Evolutionary conservation across 2,888 invertebrate genomes (phyloP).

Genomic region (Melanargia galathea): DNA sequence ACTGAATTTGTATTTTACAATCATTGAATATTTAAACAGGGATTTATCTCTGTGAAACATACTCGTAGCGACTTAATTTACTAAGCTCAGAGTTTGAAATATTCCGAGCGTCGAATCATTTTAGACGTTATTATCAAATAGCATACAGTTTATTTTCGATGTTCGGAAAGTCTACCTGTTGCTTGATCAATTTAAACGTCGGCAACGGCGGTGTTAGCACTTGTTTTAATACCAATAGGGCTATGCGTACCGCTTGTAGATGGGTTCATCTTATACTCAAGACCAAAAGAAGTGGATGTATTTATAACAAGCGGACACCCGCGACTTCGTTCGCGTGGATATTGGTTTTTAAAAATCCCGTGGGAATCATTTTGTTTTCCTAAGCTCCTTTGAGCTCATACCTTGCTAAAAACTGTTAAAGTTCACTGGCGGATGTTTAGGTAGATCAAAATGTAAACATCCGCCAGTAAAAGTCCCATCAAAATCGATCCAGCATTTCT

Average conservation of each 20-base stretch:
- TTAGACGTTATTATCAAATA: background rate
- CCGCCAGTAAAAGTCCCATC: too few species aligned
- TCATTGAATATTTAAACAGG: constrained; percentile 37
- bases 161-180: constrained; percentile 29
- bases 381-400: too few species aligned
- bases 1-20: constrained; percentile 21
- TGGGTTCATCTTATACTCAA: background rate
- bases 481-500: too few species aligned
- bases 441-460: too few species aligned
- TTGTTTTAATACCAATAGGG: constrained; percentile 33
- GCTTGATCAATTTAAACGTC: constrained; percentile 33
- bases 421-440: too few species aligned
- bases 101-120: background rate
- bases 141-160: constrained; percentile 16
- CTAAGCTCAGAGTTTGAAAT: constrained; percentile 21
- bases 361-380: too few species aligned
- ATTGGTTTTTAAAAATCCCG: too few species aligned
- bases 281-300: background rate
- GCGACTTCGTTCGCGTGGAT: too few species aligned
- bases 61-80: constrained; percentile 33
- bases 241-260: constrained; percentile 26
- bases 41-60: constrained; percentile 36
- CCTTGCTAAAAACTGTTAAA: too few species aligned
- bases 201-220: constrained; percentile 31
- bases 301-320: too few species aligned